phyloP scores from a whole-genome alignment of 2,797 vertebrate species.

The Intellagama lesueurii region DNA sequence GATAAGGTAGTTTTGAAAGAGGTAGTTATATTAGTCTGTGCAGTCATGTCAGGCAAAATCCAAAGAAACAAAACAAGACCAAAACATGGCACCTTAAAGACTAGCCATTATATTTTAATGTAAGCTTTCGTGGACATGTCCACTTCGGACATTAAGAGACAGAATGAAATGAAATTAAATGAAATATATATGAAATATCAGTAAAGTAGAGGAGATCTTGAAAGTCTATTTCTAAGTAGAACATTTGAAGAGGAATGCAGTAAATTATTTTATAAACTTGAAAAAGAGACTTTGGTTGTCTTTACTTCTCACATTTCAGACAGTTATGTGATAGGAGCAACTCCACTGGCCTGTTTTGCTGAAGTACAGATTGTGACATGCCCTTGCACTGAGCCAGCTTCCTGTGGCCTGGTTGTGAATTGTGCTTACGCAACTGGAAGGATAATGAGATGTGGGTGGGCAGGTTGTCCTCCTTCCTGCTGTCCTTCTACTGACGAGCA shows the following conservation, averaged over 20 bases:
- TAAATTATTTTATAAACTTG: not conserved
- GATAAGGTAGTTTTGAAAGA: not conserved
- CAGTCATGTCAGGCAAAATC: too few species aligned
- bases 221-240: not conserved
- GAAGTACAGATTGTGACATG: not conserved
- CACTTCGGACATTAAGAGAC: too few species aligned
- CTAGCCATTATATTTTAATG: too few species aligned
- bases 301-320: not conserved
- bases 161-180: too few species aligned
- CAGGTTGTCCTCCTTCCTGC: too few species aligned
- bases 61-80: too few species aligned
- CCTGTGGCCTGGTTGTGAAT: not conserved
- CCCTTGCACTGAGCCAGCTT: not conserved
- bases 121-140: too few species aligned
- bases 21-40: too few species aligned
- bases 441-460: not conserved
- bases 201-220: rapidly evolving
- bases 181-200: too few species aligned
- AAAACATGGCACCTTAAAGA: too few species aligned
- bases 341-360: not conserved
- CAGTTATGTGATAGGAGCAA: not conserved
- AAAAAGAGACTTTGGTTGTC: not conserved
- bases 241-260: rapidly evolving
- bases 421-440: not conserved
- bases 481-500: too few species aligned